phyloP scores from a whole-genome alignment of 2,888 invertebrate species.

The Eristalis pertinax region DNA sequence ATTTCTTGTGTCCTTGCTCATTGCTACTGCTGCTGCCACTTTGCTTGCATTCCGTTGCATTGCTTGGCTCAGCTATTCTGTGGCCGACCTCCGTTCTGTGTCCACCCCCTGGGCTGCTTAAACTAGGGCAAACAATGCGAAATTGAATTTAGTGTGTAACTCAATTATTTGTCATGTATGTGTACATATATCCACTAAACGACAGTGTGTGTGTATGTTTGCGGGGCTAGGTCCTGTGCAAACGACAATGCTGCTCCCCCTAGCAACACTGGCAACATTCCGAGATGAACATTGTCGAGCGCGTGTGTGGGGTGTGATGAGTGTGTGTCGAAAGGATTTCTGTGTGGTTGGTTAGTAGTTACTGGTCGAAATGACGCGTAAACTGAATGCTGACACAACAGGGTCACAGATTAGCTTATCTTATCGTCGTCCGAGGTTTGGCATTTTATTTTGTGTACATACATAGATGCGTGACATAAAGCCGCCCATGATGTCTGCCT shows the following conservation, averaged over 20 bases:
- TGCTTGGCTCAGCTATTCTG: background rate
- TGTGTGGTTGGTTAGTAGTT: background rate
- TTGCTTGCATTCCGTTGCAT: conserved; percentile 47
- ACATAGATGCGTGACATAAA: conserved; percentile 22
- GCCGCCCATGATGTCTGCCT: background rate
- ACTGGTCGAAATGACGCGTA: conserved; percentile 60
- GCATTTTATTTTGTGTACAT: conserved; percentile 36
- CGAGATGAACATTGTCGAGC: background rate
- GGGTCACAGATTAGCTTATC: conserved; percentile 67
- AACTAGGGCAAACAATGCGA: conserved; percentile 68
- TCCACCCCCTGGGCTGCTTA: conserved; percentile 31
- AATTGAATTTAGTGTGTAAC: conserved; percentile 68
- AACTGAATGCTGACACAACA: conserved; percentile 64
- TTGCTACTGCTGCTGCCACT: background rate
- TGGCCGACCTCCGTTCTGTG: conserved; percentile 22
- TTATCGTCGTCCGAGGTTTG: conserved; percentile 48
- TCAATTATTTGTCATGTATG: conserved; percentile 65
- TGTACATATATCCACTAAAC: background rate
- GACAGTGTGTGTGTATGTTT: conserved; percentile 9
- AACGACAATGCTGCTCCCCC: conserved; percentile 20
- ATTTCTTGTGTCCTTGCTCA: conserved; percentile 27
- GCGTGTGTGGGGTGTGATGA: background rate
- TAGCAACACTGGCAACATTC: conserved; percentile 14
- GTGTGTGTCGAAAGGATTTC: background rate
- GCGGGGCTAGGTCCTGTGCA: conserved; percentile 5